Conservation (phyloP, 2,113 vertebrate species). For the Daubentonia madagascariensis region DNA sequence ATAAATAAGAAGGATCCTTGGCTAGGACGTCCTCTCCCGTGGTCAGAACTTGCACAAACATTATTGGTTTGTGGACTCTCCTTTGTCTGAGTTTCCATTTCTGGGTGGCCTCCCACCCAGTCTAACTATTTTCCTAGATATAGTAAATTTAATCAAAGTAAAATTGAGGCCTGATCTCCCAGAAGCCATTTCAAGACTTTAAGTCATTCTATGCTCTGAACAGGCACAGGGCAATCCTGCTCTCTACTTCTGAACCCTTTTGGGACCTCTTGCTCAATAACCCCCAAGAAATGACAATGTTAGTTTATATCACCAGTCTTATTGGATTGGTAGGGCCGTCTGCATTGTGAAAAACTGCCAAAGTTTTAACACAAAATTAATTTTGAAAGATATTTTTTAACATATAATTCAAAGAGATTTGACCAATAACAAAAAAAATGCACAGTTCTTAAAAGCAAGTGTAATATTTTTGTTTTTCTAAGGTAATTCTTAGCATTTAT, state of each 20-base stretch:
- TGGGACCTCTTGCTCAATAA: not conserved
- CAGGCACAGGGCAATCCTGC: not conserved
- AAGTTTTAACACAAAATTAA: not conserved
- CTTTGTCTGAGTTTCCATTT: not conserved
- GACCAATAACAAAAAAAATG: not conserved
- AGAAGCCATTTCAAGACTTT: not conserved
- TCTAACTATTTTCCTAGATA: not conserved
- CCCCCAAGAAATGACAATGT: not conserved
- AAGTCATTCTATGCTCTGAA: not conserved
- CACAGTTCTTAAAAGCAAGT: not conserved
- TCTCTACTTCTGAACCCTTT: not conserved
- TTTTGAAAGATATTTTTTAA: not conserved
- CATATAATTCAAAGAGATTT: not conserved
- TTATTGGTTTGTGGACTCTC: not conserved
- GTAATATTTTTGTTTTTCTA: constrained; percentile 23
- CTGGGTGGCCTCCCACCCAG: not conserved
- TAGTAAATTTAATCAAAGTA: not conserved
- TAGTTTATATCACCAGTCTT: not conserved
- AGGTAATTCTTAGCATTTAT: constrained; percentile 49
- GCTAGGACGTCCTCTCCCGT: not conserved
- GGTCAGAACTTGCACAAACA: not conserved
- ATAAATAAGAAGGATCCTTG: not conserved
- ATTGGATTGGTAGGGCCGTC: not conserved
- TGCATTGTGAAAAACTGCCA: not conserved
- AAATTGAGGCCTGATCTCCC: not conserved